Evolutionary conservation across 2,113 vertebrate genomes (phyloP), one percentile per base, ranked within the genome.

Genomic region (Eleginops maclovinus): DNA sequence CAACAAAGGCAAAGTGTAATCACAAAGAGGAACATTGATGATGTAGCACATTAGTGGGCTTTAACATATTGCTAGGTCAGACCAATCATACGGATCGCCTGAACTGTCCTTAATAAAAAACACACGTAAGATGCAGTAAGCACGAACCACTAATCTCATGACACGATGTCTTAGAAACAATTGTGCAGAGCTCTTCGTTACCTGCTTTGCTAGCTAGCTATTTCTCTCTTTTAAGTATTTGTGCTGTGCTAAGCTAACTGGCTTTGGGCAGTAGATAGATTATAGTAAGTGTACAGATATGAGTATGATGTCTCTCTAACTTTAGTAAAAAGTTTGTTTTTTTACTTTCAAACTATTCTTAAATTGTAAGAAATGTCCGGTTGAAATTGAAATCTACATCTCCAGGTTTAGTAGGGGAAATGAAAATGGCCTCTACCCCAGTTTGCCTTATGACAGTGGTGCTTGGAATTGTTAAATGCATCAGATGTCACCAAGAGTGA

Each of bases 1-100:
- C 70, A 77, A 77, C 50, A 24, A 12, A 12, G 44, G 69, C 3
- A 16, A 74, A 31, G 0, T 79, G 63, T 53, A 12, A 41, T 2
- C 10, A 61, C 19, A 67, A 43, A 63, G 36, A 63, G 59, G 7
- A 51, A 8, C 16, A 49, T 66, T 68, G 71, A 51, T 61, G 4
- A 51, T 28, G 71, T 41, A 22, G 46, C 3, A 50, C 59, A 41
- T 54, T 28, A 51, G 46, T 28, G 3, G 43, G 61, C 49, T 44
- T 11, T 22, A 69, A 46, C 13, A 54, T 36, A 19, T 15, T 55
- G 28, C 19, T 12, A 36, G 44, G 19, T 19, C 13, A 58, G 51
- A 14, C 3, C n/a, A 56, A 56, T 58, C 26, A 36, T 36, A 36
- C 31, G 31, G 31, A 36, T 36, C 31, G 8, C 7, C 31, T 36